Percentiles rank a stretch among this genome's conserved stretches.
Conservation (phyloP, 1,140 invertebrate genomes). For the Ridgeia piscesae region DNA sequence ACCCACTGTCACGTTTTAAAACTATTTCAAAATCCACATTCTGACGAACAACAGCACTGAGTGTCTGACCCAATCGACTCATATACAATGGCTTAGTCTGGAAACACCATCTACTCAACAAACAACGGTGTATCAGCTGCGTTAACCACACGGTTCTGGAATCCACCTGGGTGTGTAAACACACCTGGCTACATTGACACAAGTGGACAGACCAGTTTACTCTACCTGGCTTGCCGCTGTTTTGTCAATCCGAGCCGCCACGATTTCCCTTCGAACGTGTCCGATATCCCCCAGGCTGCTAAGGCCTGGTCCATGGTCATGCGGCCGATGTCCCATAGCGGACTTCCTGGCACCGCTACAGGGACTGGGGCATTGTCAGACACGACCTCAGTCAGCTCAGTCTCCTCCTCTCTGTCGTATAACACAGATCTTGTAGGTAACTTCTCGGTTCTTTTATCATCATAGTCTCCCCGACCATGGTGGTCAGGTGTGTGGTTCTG, state of each 20-base stretch:
- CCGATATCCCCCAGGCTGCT: background rate
- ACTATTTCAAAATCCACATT: background rate
- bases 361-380: background rate
- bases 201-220: background rate
- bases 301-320: background rate
- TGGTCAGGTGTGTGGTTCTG: background rate
- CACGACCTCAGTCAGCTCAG: background rate
- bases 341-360: background rate
- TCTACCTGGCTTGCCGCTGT: background rate
- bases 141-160: background rate
- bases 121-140: background rate
- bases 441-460: background rate
- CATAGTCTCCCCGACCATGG: background rate
- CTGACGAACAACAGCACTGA: background rate
- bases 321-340: background rate
- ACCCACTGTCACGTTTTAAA: background rate
- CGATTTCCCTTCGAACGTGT: background rate
- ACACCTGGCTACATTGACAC: background rate
- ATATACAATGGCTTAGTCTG: background rate
- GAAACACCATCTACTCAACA: background rate
- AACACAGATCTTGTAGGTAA: background rate
- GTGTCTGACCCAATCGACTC: background rate
- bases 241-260: background rate
- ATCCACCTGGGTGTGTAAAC: background rate
- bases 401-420: background rate